These are phyloP conservation scores for Lucifuga dentata DNA, from an alignment of 2,113 vertebrate genomes.

Conservation along the genomic window DNA sequence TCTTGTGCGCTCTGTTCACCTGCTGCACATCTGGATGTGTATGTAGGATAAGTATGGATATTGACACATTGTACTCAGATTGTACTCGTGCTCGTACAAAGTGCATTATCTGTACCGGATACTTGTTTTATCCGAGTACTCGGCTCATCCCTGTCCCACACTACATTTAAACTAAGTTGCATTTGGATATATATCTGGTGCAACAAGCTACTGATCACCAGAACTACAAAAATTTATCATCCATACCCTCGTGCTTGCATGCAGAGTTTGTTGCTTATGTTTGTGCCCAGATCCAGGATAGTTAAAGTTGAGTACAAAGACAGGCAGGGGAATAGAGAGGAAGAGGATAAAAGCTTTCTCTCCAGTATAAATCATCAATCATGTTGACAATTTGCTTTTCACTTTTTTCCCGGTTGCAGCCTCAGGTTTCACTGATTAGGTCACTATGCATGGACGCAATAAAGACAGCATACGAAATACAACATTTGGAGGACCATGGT, in stretches of 20 bases:
- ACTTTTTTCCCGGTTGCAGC: background rate
- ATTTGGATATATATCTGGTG: no score
- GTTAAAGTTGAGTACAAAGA: background rate
- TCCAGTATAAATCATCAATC: slow-evolving; percentile 58
- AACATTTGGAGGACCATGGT: slow-evolving; percentile 24
- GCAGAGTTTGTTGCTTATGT: slow-evolving; percentile 12
- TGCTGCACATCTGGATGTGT: no score
- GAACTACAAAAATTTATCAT: background rate
- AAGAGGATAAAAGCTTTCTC: slow-evolving; percentile 28
- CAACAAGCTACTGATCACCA: no score
- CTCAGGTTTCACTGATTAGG: slow-evolving; percentile 27
- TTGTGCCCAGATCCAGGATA: no score
- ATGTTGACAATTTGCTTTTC: slow-evolving; percentile 42
- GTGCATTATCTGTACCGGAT: no score
- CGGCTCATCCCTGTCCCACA: no score
- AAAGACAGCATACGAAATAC: slow-evolving; percentile 25
- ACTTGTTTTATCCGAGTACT: no score
- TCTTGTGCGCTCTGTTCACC: no score
- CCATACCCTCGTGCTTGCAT: background rate
- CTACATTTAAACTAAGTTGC: no score
- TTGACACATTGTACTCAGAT: no score
- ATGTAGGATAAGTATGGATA: no score
- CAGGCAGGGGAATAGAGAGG: slow-evolving; percentile 1
- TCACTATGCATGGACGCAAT: slow-evolving; percentile 17
- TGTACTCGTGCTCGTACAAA: no score